Evolutionary conservation across 2,888 invertebrate species (phyloP).

Genomic region (Frankliniella fusca): DNA sequence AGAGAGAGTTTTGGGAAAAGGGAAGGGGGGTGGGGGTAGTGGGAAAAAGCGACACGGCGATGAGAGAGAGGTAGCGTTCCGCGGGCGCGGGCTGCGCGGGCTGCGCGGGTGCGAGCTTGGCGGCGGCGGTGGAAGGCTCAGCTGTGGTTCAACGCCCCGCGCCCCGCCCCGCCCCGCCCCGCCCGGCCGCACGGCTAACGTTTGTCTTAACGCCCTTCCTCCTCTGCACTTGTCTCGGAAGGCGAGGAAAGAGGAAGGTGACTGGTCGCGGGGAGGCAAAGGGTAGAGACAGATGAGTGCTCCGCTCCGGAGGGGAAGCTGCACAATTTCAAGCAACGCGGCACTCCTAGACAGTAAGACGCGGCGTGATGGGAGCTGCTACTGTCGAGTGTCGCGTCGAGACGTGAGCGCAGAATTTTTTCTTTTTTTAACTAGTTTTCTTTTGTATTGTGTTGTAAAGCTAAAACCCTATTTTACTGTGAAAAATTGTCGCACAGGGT

Average conservation of each 20-base stretch:
- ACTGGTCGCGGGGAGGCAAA: too few species aligned
- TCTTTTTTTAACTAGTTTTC: too few species aligned
- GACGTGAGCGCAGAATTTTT: too few species aligned
- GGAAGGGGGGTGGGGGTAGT: not conserved
- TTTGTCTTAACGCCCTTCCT: not conserved
- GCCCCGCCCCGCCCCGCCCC: not conserved
- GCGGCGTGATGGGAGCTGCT: too few species aligned
- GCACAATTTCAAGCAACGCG: too few species aligned
- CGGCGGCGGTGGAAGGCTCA: not conserved
- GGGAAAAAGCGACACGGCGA: not conserved
- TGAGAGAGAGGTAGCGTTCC: not conserved
- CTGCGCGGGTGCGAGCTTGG: not conserved
- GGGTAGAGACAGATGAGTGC: too few species aligned
- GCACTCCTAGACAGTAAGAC: too few species aligned
- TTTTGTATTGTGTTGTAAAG: too few species aligned
- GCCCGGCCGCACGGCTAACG: not conserved
- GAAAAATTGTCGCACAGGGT: too few species aligned
- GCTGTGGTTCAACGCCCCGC: not conserved
- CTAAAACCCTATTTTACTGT: too few species aligned
- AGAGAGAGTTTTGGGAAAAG: not conserved
- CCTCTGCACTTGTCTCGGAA: not conserved
- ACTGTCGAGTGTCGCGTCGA: too few species aligned
- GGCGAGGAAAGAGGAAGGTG: not conserved
- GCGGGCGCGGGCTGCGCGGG: not conserved
- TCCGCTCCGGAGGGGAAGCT: too few species aligned